phyloP scores from a whole-genome alignment of 2,888 invertebrate genomes.

The Disparrhopalites patrizii region DNA sequence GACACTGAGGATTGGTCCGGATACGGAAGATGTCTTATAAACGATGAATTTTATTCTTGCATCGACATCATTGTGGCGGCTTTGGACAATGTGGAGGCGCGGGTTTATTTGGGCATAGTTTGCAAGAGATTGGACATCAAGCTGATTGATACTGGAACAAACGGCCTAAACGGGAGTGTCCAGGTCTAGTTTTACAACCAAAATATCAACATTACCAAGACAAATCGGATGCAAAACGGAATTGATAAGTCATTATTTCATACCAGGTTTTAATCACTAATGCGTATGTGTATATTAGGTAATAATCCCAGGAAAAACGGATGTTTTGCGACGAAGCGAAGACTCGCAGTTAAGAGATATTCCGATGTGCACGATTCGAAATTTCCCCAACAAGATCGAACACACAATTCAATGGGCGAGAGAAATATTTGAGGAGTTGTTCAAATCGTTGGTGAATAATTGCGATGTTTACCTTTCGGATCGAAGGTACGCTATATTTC shows the following conservation, averaged over 20 bases:
- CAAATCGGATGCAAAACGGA: too few species aligned
- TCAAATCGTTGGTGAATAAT: background rate
- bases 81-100: background rate
- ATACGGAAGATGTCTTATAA: background rate
- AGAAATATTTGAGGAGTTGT: background rate
- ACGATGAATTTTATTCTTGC: background rate
- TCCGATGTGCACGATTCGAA: background rate
- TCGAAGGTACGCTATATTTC: too few species aligned
- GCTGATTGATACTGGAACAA: background rate
- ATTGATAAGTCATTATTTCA: too few species aligned
- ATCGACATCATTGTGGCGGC: background rate
- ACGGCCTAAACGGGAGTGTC: background rate
- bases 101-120: background rate
- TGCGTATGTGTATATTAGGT: background rate
- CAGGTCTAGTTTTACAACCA: background rate
- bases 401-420: background rate
- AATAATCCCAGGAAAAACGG: background rate
- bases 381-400: background rate
- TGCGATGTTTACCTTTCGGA: too few species aligned
- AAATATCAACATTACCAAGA: too few species aligned
- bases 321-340: background rate
- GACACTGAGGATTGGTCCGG: background rate
- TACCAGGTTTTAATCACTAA: too few species aligned
- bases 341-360: background rate
- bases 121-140: background rate